A percentile compares a stretch with the other conserved stretches of the same genome.
These are phyloP conservation scores for Strongylocentrotus purpuratus DNA, from an alignment of 35 echinoderm and acorn worm genomes.

Conservation along the genomic window DNA sequence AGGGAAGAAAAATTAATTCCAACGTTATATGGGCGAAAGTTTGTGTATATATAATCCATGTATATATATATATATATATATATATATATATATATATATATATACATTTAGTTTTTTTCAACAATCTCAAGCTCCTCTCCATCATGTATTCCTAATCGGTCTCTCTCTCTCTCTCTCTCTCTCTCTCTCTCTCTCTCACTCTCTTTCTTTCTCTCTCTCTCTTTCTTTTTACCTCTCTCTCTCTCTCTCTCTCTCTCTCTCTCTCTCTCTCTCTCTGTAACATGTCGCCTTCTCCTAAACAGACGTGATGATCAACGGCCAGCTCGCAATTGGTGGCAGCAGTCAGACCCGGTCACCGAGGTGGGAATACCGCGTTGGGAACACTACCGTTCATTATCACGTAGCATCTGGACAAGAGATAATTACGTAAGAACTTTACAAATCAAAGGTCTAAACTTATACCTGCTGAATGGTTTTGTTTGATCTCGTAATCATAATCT, in stretches of 20 bases:
- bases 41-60: no score
- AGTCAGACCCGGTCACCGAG: not conserved
- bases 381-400: not conserved
- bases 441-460: not conserved
- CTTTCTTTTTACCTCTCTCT: not conserved
- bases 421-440: not conserved
- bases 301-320: conserved; percentile 3
- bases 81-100: no score
- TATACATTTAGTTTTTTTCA: no score
- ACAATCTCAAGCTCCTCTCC: no score
- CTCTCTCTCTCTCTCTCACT: not conserved
- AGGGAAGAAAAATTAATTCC: no score
- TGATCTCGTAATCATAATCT: no score
- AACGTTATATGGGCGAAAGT: no score
- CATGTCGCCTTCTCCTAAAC: not conserved
- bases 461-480: no score
- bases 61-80: no score
- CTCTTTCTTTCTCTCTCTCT: not conserved
- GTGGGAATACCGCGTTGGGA: not conserved
- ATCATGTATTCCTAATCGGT: not conserved
- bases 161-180: not conserved
- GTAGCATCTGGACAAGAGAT: not conserved
- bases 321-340: not conserved
- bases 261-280: not conserved
- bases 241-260: not conserved